A percentile compares a stretch with the other conserved stretches of the same genome.
phyloP scores from a whole-genome alignment of 1,140 invertebrate genomes.

The Drosophila nigrodunni region DNA sequence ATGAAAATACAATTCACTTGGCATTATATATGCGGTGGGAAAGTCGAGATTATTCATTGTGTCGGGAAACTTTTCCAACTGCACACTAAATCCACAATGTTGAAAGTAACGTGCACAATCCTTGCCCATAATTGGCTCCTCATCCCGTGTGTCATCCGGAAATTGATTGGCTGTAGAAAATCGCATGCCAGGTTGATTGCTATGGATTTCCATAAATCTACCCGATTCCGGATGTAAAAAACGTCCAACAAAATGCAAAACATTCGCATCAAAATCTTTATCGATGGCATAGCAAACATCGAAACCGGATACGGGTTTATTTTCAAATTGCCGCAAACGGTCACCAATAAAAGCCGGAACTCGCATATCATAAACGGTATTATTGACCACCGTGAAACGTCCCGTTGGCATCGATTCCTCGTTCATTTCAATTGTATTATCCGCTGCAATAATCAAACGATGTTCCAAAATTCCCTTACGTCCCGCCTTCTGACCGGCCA shows the following conservation, averaged over 20 bases:
- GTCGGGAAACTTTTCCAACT: constrained; percentile 96
- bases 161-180: constrained; percentile 93
- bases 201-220: constrained; percentile 90
- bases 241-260: constrained; percentile 46
- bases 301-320: constrained; percentile 85
- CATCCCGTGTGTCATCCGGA: constrained; percentile 84
- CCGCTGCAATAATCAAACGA: constrained; percentile 89
- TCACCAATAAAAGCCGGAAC: constrained; percentile 86
- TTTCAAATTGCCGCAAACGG: constrained; percentile 82
- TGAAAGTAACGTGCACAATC: constrained; percentile 88
- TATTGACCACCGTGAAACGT: constrained; percentile 87
- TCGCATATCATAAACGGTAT: constrained; percentile 90
- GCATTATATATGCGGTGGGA: constrained; percentile 85
- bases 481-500: constrained; percentile 90
- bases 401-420: constrained; percentile 91
- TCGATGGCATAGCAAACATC: constrained; percentile 91
- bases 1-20: constrained; percentile 90
- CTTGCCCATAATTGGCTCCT: constrained; percentile 88
- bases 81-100: constrained; percentile 93
- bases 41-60: constrained; percentile 90
- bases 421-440: constrained; percentile 90
- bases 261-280: constrained; percentile 50
- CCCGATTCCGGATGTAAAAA: constrained; percentile 85
- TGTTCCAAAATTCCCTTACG: constrained; percentile 89
- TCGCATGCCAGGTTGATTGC: constrained; percentile 94